These are phyloP conservation scores for Malthinus flaveolus DNA, from an alignment of 2,888 invertebrate genomes.

Conservation along the genomic window DNA sequence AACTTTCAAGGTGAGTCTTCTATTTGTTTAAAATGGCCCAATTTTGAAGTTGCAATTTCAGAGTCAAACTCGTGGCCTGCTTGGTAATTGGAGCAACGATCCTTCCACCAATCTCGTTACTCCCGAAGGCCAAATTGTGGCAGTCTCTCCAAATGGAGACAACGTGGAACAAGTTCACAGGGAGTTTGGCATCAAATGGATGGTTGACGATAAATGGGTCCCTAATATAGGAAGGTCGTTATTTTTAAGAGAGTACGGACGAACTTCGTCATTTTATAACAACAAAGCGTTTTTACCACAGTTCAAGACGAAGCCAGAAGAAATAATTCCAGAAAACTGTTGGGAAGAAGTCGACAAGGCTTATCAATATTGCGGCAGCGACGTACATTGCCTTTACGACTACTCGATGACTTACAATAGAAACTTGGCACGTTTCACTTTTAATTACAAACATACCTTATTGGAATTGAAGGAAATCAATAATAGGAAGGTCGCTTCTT, in stretches of 20 bases:
- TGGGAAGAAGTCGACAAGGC: conserved; percentile 67
- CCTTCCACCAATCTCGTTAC: conserved; percentile 78
- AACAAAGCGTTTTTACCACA: conserved; percentile 78
- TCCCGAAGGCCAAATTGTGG: conserved; percentile 67
- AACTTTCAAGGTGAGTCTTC: conserved; percentile 83
- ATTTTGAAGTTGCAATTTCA: conserved; percentile 49
- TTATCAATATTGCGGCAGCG: conserved; percentile 67
- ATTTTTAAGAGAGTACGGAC: conserved; percentile 77
- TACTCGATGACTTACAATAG: conserved; percentile 82
- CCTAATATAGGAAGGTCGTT: conserved; percentile 72
- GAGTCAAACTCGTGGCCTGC: conserved; percentile 87
- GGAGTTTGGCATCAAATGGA: conserved; percentile 82
- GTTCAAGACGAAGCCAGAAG: conserved; percentile 68
- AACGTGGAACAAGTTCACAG: conserved; percentile 73
- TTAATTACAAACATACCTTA: conserved; percentile 74
- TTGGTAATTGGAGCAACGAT: conserved; percentile 91
- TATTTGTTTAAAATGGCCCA: too few species aligned
- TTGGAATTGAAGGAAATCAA: conserved; percentile 51
- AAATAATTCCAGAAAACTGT: conserved; percentile 75
- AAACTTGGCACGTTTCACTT: conserved; percentile 84
- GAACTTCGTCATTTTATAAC: conserved; percentile 79
- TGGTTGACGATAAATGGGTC: conserved; percentile 78
- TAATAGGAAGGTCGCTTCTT: conserved; percentile 67
- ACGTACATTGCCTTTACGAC: conserved; percentile 81
- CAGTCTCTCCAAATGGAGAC: conserved; percentile 61